Percentiles rank a stretch among this genome's conserved stretches.
phyloP scores from a whole-genome alignment of 2,888 invertebrate genomes.

The Cataglyphis livida region DNA sequence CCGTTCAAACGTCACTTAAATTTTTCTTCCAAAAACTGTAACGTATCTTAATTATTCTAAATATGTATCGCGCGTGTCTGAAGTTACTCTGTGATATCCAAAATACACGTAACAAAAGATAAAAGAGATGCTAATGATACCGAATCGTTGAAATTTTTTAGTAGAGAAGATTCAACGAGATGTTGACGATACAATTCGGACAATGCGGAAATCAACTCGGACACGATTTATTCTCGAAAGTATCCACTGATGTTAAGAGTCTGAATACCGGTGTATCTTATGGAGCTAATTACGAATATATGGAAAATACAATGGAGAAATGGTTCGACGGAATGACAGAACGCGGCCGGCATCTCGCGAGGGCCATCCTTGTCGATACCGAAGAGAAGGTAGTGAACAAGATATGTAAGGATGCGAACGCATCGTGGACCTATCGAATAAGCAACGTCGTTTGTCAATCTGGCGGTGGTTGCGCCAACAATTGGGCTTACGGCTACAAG shows the following conservation, averaged over 20 bases:
- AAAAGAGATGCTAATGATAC: not conserved
- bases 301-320: slow-evolving; percentile 81
- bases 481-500: slow-evolving; percentile 87
- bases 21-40: not conserved
- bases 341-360: slow-evolving; percentile 82
- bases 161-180: slow-evolving; percentile 44
- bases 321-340: slow-evolving; percentile 85
- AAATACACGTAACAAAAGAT: not conserved
- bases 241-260: slow-evolving; percentile 84
- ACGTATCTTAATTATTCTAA: not conserved
- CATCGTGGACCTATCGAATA: slow-evolving; percentile 83
- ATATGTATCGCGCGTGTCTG: not conserved
- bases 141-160: not conserved
- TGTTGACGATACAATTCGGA: slow-evolving; percentile 86
- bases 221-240: slow-evolving; percentile 84
- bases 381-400: slow-evolving; percentile 86
- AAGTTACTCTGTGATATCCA: not conserved
- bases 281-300: slow-evolving; percentile 80
- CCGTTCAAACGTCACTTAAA: not conserved
- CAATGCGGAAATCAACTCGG: slow-evolving; percentile 88
- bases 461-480: slow-evolving; percentile 86
- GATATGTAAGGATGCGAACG: slow-evolving; percentile 75
- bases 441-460: slow-evolving; percentile 84
- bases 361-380: slow-evolving; percentile 86
- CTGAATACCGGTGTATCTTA: slow-evolving; percentile 76